Conservation (phyloP, 1,140 invertebrate genomes). For the Listronotus bonariensis region DNA sequence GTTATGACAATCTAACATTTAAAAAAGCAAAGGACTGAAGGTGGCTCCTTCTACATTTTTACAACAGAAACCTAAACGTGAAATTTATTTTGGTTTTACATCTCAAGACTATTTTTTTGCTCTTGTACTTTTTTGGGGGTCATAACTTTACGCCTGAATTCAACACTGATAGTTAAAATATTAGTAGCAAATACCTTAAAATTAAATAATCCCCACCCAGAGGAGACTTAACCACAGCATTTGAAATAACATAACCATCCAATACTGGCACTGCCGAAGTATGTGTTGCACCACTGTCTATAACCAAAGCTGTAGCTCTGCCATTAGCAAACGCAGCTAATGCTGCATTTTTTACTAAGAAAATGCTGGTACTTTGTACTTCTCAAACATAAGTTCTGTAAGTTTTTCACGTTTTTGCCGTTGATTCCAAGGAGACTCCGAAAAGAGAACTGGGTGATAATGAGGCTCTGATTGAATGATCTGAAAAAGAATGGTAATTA, state of each 20-base stretch:
- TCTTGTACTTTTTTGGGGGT: no score
- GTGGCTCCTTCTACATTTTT: no score
- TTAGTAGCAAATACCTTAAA: slow-evolving; percentile 18
- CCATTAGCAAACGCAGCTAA: slow-evolving; percentile 94
- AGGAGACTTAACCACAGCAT: slow-evolving; percentile 89
- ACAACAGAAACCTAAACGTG: no score
- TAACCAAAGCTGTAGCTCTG: slow-evolving; percentile 84
- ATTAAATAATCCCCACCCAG: slow-evolving; percentile 66
- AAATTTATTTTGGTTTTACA: no score
- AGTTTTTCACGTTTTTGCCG: slow-evolving; percentile 86
- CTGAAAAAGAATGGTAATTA: slow-evolving; percentile 48
- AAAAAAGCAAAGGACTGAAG: no score
- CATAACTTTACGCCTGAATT: no score
- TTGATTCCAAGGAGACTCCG: slow-evolving; percentile 91
- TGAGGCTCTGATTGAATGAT: slow-evolving; percentile 84
- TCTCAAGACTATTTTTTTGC: no score
- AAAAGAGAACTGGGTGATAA: slow-evolving; percentile 91
- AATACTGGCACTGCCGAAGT: slow-evolving; percentile 91
- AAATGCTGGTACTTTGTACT: slow-evolving; percentile 96
- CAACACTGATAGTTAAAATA: no score
- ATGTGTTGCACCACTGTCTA: slow-evolving; percentile 92
- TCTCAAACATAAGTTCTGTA: slow-evolving; percentile 94
- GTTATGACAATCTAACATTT: no score
- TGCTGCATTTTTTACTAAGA: slow-evolving; percentile 93
- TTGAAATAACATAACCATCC: slow-evolving; percentile 89